Base-by-base conservation (phyloP, 2,888 invertebrate genomes). In the Leptinotarsa haldemani region DNA sequence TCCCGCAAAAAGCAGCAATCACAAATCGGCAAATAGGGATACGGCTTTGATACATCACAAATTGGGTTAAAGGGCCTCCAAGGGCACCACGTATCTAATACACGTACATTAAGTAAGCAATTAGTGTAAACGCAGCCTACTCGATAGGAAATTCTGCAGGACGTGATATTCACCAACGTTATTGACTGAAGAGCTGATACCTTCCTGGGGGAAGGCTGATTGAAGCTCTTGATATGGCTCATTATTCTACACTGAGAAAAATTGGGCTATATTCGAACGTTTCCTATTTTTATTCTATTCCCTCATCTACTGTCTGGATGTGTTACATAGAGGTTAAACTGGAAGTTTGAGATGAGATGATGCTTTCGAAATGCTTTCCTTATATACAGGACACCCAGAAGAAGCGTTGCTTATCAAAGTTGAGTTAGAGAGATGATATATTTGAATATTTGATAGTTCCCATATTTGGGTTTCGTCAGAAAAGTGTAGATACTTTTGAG, bases 51-150 rank as follows among this genome's bases (percentile, higher is more conserved):
- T 74, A 63, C 40, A 47, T 64, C 68, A 65, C 71, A 67, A 72
- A 68, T 72, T 72, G 61, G 68, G 69, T 74, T 70, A 71, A n/a
- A 50, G 56, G 25, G 53, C 68, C 74, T 64, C 71, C n/a, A 48
- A 52, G 71, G 71, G 40, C 46, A 64, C 67, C 65, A 68, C 71
- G 22, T 68, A 65, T 50, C 71, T 71, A 74, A 74, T 71, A 58
- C 74, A 71, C 64, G 65, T 71, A 69, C 68, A 71, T 71, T 71
- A 65, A 74, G 65, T 74, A 68, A 69, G 70, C 71, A 71, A 69
- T 74, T 74, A 74, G 65, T 50, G 68, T 64, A 64, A 58, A 65
- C 65, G 69, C 56, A 53, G 56, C 69, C 65, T 68, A 56, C 63
- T 71, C 18, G 58, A 68, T n/a, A 40, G 50, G 30, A 30, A 30